Conservation (phyloP, 1,140 invertebrate genomes). For the Pogonomyrmex californicus region DNA sequence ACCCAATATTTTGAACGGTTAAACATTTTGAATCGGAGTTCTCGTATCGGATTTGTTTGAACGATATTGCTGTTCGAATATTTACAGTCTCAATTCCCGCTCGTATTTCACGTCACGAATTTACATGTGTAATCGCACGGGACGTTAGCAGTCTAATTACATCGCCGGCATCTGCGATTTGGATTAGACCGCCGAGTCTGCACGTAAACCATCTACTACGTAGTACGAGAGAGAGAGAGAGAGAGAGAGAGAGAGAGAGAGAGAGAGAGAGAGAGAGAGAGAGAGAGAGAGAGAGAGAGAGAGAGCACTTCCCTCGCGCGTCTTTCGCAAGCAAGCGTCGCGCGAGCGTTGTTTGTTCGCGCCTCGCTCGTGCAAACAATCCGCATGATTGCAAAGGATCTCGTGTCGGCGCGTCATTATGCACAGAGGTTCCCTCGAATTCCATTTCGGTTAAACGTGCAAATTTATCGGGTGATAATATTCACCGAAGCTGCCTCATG, state of each 20-base stretch:
- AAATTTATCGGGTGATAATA: slow-evolving; percentile 11
- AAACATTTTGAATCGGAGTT: neutral
- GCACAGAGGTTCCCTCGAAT: slow-evolving; percentile 29
- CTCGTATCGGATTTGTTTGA: neutral
- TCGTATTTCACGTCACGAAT: slow-evolving; percentile 9
- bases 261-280: no score
- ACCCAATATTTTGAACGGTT: neutral
- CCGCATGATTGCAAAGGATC: slow-evolving; percentile 44
- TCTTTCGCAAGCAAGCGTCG: slow-evolving; percentile 54
- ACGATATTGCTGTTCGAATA: slow-evolving; percentile 12
- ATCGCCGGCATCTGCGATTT: slow-evolving; percentile 44
- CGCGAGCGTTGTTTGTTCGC: slow-evolving; percentile 49
- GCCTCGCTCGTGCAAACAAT: slow-evolving; percentile 56
- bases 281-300: no score
- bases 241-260: no score
- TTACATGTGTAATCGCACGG: slow-evolving; percentile 11
- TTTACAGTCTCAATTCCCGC: neutral
- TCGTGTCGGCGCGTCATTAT: slow-evolving; percentile 44
- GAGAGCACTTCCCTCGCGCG: neutral
- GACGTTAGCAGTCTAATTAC: slow-evolving; percentile 31
- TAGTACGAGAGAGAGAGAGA: slow-evolving; percentile 5
- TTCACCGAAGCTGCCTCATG: neutral
- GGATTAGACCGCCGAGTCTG: slow-evolving; percentile 20
- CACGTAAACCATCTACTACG: slow-evolving; percentile 40
- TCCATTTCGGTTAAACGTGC: neutral